These are phyloP conservation scores for Pelusios castaneus DNA, from an alignment of 2,113 vertebrate species.

Conservation along the genomic window DNA sequence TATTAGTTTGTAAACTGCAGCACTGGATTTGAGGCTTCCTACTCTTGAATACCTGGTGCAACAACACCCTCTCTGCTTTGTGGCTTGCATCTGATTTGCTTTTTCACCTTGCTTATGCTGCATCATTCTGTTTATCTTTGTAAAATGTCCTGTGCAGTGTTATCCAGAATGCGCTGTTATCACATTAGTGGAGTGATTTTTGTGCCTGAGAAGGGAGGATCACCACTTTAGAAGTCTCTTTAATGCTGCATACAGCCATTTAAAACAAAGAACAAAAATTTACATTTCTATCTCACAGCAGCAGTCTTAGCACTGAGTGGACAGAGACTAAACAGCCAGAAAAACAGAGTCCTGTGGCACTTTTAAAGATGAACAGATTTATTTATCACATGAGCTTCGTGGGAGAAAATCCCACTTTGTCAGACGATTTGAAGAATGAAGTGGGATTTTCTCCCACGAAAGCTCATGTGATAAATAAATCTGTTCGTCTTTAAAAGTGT, in stretches of 20 bases:
- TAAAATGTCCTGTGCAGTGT: rapidly evolving
- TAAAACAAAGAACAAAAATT: background rate
- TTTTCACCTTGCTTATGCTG: background rate
- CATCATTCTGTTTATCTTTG: background rate
- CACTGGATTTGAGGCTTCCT: background rate
- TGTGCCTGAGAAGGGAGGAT: background rate
- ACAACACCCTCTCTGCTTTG: background rate
- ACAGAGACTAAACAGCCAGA: background rate
- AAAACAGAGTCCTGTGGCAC: too few species aligned
- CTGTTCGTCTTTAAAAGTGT: too few species aligned
- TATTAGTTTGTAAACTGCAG: background rate
- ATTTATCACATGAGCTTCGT: too few species aligned
- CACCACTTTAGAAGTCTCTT: background rate
- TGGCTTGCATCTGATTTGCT: background rate
- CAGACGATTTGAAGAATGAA: too few species aligned
- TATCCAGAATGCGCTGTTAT: background rate
- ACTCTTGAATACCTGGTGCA: background rate
- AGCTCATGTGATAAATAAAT: too few species aligned
- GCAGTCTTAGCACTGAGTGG: background rate
- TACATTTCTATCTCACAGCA: slow-evolving; percentile 10
- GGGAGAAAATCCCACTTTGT: too few species aligned
- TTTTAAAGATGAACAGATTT: too few species aligned
- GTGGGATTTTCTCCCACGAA: too few species aligned
- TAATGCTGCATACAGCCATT: background rate
- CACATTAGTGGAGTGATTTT: background rate